phyloP scores from a whole-genome alignment of 1,140 invertebrate genomes.

The Tetranychus urticae region DNA sequence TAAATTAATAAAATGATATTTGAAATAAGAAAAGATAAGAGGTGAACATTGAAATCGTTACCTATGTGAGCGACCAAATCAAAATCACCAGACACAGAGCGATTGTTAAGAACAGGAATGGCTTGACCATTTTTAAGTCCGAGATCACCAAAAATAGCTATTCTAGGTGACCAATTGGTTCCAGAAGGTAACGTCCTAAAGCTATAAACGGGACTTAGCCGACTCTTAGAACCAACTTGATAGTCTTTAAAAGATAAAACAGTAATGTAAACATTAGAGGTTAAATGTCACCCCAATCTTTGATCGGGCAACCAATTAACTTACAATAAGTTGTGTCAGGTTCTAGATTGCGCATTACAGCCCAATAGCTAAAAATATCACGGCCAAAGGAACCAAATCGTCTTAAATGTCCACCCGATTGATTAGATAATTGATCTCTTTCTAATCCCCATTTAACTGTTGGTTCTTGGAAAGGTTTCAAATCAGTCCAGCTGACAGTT shows the following conservation, averaged over 20 bases:
- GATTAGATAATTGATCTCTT: constrained; percentile 25
- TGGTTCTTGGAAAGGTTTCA: constrained; percentile 23
- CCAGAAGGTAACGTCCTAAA: constrained; percentile 20
- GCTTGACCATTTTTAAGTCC: constrained; percentile 27
- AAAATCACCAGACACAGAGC: constrained; percentile 37
- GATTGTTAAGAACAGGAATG: constrained; percentile 47
- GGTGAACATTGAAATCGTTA: constrained; percentile 5
- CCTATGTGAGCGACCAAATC: constrained; percentile 30
- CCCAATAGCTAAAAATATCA: constrained; percentile 53
- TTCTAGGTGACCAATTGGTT: constrained; percentile 21
- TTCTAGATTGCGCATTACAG: constrained; percentile 29
- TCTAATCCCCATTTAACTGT: constrained; percentile 44
- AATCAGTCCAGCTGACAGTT: neutral
- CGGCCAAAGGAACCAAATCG: constrained; percentile 34
- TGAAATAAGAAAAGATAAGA: neutral
- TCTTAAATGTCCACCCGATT: constrained; percentile 34
- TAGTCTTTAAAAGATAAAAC: neutral
- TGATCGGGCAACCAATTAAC: constrained; percentile 9
- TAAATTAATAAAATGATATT: neutral
- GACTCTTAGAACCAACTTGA: neutral
- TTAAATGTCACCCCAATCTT: neutral
- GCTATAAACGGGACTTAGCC: constrained; percentile 1
- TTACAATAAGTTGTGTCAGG: constrained; percentile 37
- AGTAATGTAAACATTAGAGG: neutral
- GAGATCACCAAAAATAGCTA: constrained; percentile 29